These are phyloP conservation scores for Stigmatopora argus DNA, from an alignment of 2,113 vertebrate genomes.

Conservation along the genomic window DNA sequence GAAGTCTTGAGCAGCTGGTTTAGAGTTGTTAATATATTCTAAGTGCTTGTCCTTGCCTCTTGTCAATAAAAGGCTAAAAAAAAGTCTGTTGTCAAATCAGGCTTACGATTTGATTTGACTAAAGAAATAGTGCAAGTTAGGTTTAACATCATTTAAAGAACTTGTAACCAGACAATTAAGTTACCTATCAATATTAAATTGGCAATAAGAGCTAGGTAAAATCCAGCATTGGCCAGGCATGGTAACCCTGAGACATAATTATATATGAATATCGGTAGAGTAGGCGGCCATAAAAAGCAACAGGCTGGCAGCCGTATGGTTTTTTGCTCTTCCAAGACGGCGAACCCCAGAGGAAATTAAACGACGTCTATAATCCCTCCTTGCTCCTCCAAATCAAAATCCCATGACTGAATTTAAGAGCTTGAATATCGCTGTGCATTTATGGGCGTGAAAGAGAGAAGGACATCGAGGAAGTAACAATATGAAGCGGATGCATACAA, in stretches of 20 bases:
- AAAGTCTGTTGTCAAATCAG: background rate
- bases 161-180: background rate
- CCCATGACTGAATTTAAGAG: constrained; percentile 49
- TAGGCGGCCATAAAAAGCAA: constrained; percentile 25
- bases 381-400: constrained; percentile 55
- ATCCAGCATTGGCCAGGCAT: background rate
- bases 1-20: too few relatives aligned
- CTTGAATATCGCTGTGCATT: constrained; percentile 54
- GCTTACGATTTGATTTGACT: background rate
- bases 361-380: constrained; percentile 59
- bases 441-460: constrained; percentile 34
- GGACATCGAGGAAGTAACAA: constrained; percentile 12
- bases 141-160: background rate
- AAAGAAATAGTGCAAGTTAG: background rate
- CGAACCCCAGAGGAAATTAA: constrained; percentile 59
- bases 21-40: too few relatives aligned
- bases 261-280: constrained; percentile 10
- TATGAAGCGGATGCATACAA: background rate
- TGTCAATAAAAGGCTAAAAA: too few relatives aligned
- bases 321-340: constrained; percentile 43
- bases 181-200: background rate
- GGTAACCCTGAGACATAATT: background rate
- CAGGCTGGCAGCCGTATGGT: constrained; percentile 42
- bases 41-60: too few relatives aligned
- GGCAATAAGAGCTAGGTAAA: constrained; percentile 7